Base-by-base conservation (phyloP, 2,888 invertebrate species). In the Drosophila cognata region DNA sequence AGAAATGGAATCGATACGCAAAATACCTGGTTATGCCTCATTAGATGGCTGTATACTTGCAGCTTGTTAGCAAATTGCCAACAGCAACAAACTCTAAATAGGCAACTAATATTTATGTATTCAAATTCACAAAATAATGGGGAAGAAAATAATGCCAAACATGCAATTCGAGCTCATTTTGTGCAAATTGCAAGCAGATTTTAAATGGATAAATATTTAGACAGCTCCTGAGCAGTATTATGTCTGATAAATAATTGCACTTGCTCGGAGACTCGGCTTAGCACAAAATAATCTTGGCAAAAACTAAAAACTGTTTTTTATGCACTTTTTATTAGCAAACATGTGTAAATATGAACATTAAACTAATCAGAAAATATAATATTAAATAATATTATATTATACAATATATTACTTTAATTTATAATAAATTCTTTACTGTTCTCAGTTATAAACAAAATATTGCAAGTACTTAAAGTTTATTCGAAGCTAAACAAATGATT, bases 1-100 rank as follows among this genome's bases (percentile, higher is more conserved):
- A 11, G 8, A 25, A 56, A 28, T 52, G 41, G 71, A 31, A 71
- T 61, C 41, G 71, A 71, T 71, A 51, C 43, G 25, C 43, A 31
- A 18, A 53, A 28, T 71, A 63, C 59, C 60, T 56, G 73, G 72
- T 28, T 72, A 60, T 64, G 72, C 50, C 56, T 73, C 59, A 57
- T 60, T 65, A 60, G 56, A 7, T 64, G 33, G 38, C 48, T 52
- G 31, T 36, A n/a, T 38, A 41, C 56, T 71, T 62, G 53, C 71
- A 62, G 52, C 46, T 71, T 58, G 61, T 71, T 71, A 57, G 36
- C 31, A 52, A 35, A 57, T 46, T 56, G 61, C 25, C 46, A 46
- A 16, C 8, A 46, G 36, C 46, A 56, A 41, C 33, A 33, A 33
- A 33, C 10, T 33, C 4, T 33, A 5, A 25, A 50, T 51, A 52